Evolutionary conservation across 2,888 invertebrate genomes (phyloP), one percentile per base, ranked within the genome.

Genomic region (Deilephila elpenor): DNA sequence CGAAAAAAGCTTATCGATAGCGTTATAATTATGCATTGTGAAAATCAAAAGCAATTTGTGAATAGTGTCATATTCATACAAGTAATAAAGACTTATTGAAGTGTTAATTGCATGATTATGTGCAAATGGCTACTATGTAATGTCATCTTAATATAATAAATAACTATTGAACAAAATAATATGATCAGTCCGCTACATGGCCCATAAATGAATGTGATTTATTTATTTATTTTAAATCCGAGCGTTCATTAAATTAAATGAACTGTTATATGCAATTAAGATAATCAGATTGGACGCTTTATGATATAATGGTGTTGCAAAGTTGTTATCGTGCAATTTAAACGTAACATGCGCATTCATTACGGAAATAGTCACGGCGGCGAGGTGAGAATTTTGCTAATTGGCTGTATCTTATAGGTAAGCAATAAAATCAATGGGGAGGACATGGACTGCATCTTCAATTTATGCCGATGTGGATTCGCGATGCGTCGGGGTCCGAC

Each of bases 381-480:
- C 86, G 84, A 83, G 85, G 89, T 87, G 88, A 89, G 90, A 82
- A 86, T 88, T 92, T 92, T 88, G 90, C 91, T 94, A 93, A 94
- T 94, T 93, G 92, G 89, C 89, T 87, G 89, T 88, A 89, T 89
- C 91, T 87, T 88, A 91, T 90, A 91, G 91, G 91, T 90, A 90
- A 89, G 91, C 89, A 91, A 92, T 92, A 91, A 92, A 93, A 92
- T 92, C 92, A 93, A 93, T 92, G 89, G 90, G 88, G 86, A 93
- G 92, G 93, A 93, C 93, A 92, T 88, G 85, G 89, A 87, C 90
- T 94, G 94, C 94, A 94, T 94, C 91, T 91, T 88, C 87, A 93
- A 93, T 93, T 90, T 89, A 92, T 91, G 93, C 88, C 91, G 91
- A 91, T 91, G 92, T 91, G 88, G 91, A 92, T 90, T 91, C 90